Conservation (phyloP, 2,113 vertebrate genomes). For the Forbesichthys papilliferus region DNA sequence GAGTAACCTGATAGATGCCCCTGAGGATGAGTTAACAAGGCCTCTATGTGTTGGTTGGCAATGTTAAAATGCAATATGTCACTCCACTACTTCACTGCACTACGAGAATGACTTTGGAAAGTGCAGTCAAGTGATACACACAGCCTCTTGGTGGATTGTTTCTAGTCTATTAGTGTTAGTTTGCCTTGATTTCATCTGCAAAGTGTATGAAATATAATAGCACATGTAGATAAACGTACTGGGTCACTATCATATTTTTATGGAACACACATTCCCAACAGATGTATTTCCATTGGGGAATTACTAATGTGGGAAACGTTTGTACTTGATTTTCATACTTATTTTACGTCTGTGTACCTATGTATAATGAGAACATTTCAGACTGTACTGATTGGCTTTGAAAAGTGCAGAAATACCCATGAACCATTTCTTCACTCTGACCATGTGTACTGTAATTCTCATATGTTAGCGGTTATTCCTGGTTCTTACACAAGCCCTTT, state of each 20-base stretch:
- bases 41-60: slow-evolving; percentile 37
- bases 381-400: neutral
- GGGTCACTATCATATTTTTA: slow-evolving; percentile 33
- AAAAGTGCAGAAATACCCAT: neutral
- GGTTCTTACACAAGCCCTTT: too few relatives aligned
- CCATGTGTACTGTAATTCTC: too few relatives aligned
- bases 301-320: neutral
- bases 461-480: too few relatives aligned
- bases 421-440: neutral
- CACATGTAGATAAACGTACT: neutral
- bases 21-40: slow-evolving; percentile 46
- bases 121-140: neutral
- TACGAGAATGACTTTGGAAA: slow-evolving; percentile 3
- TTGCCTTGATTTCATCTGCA: slow-evolving; percentile 5
- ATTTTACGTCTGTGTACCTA: too few relatives aligned
- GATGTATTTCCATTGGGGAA: slow-evolving; percentile 15
- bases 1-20: slow-evolving; percentile 51
- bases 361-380: neutral
- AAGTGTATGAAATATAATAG: slow-evolving; percentile 15
- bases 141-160: slow-evolving; percentile 10
- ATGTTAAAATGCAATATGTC: slow-evolving; percentile 31
- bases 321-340: too few relatives aligned
- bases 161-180: slow-evolving; percentile 13
- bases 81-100: slow-evolving; percentile 10
- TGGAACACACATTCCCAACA: slow-evolving; percentile 15